These are phyloP conservation scores for Xylota segnis DNA, from an alignment of 2,888 invertebrate species.

Conservation along the genomic window DNA sequence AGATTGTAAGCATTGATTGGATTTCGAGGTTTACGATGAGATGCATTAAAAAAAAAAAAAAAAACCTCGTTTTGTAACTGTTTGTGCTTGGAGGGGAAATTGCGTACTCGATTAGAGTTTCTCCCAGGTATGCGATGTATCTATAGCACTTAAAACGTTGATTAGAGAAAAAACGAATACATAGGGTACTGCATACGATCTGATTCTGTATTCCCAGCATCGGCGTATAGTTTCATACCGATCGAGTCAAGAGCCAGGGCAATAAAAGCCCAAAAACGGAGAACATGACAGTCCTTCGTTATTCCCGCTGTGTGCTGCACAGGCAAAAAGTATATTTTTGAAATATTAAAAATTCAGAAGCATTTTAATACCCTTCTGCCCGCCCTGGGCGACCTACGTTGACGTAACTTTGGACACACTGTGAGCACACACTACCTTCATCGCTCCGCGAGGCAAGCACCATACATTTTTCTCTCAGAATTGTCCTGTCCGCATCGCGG, in stretches of 20 bases:
- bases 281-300: background rate
- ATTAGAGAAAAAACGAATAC: too few species aligned
- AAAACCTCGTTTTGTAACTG: conserved; percentile 32
- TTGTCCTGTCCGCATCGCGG: conserved; percentile 81
- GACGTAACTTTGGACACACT: conserved; percentile 41
- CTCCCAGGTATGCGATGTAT: background rate
- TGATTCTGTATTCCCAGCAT: background rate
- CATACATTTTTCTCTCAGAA: conserved; percentile 84
- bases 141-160: too few species aligned
- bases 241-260: background rate
- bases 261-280: conserved; percentile 48
- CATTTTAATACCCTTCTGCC: conserved; percentile 50
- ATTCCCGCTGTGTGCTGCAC: background rate
- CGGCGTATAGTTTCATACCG: background rate
- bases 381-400: conserved; percentile 9
- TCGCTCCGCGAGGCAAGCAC: background rate
- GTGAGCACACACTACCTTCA: conserved; percentile 10
- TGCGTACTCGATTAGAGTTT: conserved; percentile 21
- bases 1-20: conserved; percentile 42
- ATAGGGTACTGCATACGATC: conserved; percentile 24
- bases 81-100: background rate
- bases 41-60: conserved; percentile 19
- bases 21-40: conserved; percentile 41
- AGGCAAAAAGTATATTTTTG: conserved; percentile 47
- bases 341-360: conserved; percentile 76